Conservation (phyloP, 2,888 invertebrate species). For the Macroteleia sp. region DNA sequence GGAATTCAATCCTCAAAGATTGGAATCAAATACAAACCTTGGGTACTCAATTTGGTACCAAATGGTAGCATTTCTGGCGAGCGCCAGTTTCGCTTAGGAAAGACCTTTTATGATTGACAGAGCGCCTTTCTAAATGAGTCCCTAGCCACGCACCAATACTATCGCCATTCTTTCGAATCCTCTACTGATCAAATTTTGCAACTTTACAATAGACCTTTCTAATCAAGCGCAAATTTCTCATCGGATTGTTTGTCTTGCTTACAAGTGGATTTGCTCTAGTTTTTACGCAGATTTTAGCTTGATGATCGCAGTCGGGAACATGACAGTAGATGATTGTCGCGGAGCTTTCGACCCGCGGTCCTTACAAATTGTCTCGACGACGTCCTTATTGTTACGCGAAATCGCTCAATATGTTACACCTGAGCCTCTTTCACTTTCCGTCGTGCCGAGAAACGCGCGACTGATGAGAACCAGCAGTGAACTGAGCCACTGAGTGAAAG, state of each 20-base stretch:
- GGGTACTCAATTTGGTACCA: not conserved
- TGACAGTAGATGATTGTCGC: conserved; percentile 1
- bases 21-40: conserved; percentile 4
- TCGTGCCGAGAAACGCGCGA: conserved; percentile 65
- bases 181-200: conserved; percentile 28
- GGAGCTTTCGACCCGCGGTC: not conserved
- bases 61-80: not conserved
- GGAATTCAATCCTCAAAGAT: not conserved
- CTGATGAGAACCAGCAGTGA: conserved; percentile 74
- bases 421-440: conserved; percentile 47
- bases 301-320: not conserved
- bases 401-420: conserved; percentile 54
- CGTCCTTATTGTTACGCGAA: conserved; percentile 13
- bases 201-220: conserved; percentile 29
- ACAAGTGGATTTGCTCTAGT: too few relatives aligned
- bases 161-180: conserved; percentile 6
- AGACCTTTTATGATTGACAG: conserved; percentile 29
- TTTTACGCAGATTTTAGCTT: too few relatives aligned
- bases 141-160: conserved; percentile 7
- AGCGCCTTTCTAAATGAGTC: conserved; percentile 22
- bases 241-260: too few relatives aligned
- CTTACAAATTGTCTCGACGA: not conserved
- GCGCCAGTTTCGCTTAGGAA: not conserved
- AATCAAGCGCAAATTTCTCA: too few relatives aligned
- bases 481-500: conserved; percentile 77